Percentiles rank a stretch among this genome's conserved stretches.
These are phyloP conservation scores for Luidia sarsii DNA, from an alignment of 53 echinoderm and acorn worm genomes.

Conservation along the genomic window DNA sequence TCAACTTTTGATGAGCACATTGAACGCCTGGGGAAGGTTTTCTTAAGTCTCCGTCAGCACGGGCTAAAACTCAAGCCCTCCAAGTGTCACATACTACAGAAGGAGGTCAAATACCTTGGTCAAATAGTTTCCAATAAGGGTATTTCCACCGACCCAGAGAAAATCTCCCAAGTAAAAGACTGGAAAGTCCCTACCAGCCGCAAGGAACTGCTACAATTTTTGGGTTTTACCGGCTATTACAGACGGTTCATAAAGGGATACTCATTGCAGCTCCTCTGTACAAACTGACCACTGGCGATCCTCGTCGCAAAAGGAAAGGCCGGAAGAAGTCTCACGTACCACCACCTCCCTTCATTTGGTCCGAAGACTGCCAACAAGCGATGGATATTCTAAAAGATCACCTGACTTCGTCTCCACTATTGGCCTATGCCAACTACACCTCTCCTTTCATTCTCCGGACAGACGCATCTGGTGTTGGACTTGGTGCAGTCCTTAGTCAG, in stretches of 20 bases:
- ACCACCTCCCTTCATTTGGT: constrained; percentile 29
- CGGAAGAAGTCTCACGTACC: background rate
- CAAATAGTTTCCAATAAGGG: constrained; percentile 57
- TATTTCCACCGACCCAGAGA: constrained; percentile 49
- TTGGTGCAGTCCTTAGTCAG: constrained; percentile 50
- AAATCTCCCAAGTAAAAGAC: constrained; percentile 15
- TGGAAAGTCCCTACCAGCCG: constrained; percentile 33
- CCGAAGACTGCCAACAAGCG: constrained; percentile 32
- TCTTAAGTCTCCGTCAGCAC: constrained; percentile 26
- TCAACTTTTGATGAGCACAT: constrained; percentile 49
- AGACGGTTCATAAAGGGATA: constrained; percentile 50
- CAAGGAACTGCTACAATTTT: constrained; percentile 34
- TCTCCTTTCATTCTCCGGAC: constrained; percentile 46
- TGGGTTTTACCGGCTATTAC: constrained; percentile 57
- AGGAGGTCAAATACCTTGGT: constrained; percentile 54
- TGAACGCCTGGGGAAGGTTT: constrained; percentile 36
- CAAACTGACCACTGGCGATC: constrained; percentile 25
- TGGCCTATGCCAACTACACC: constrained; percentile 39
- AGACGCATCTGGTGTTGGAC: constrained; percentile 46
- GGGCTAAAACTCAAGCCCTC: constrained; percentile 69
- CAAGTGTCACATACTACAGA: constrained; percentile 63
- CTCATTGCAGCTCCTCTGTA: constrained; percentile 40
- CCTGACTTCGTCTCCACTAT: constrained; percentile 34
- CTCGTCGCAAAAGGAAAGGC: constrained; percentile 13
- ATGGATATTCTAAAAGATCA: constrained; percentile 31